Percentiles rank a stretch among this genome's conserved stretches.
phyloP scores from a whole-genome alignment of 2,797 vertebrate genomes.

The Channallabes apus region DNA sequence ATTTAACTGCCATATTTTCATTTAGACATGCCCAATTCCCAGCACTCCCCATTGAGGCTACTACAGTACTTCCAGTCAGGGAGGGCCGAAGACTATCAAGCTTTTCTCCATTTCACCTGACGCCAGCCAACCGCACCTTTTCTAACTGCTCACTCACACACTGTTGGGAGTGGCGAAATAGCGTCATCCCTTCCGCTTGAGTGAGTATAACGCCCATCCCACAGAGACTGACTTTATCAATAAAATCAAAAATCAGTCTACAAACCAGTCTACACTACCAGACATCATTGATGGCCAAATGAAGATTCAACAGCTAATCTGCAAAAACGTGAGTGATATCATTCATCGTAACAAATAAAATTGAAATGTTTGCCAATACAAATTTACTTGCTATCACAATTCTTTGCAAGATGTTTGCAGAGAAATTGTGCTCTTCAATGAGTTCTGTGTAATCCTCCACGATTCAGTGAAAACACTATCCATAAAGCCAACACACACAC shows the following conservation, averaged over 20 bases:
- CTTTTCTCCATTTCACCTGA: too few species aligned
- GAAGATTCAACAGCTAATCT: background rate
- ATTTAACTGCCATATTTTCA: too few species aligned
- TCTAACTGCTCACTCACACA: too few species aligned
- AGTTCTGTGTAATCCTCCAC: constrained; percentile 7
- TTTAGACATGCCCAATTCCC: too few species aligned
- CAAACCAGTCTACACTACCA: background rate
- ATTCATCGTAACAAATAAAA: background rate
- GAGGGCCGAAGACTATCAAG: too few species aligned
- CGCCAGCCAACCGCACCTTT: too few species aligned
- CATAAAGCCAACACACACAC: background rate
- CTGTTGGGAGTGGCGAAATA: too few species aligned
- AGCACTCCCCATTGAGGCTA: too few species aligned
- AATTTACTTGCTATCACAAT: background rate
- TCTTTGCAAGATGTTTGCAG: background rate
- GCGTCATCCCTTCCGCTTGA: too few species aligned
- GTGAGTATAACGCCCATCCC: too few species aligned
- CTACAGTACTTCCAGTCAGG: too few species aligned
- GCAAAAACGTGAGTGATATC: background rate
- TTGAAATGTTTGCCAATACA: too few species aligned
- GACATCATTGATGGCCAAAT: background rate
- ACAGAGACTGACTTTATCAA: background rate
- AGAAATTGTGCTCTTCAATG: background rate
- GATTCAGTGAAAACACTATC: background rate
- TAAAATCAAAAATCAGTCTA: background rate